Base-by-base conservation (phyloP, 2,113 vertebrate genomes). In the Canis aureus region DNA sequence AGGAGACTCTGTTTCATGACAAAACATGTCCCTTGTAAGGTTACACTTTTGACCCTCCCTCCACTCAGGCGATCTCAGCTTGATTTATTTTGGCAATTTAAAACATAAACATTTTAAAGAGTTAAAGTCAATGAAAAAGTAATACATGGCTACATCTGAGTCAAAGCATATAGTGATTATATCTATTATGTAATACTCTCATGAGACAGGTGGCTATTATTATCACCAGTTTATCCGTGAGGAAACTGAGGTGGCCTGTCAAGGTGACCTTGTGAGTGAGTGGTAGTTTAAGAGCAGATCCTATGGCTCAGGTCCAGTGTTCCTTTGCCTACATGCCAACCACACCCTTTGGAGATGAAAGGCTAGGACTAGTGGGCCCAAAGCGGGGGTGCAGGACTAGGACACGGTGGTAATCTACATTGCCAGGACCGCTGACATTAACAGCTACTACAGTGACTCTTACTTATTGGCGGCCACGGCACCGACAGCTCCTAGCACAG, bases 391-490 rank as follows among this genome's bases (percentile, higher is more conserved):
- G 25, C 9, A 32, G 57, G 27, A 49, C 9, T 13, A 32, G 67
- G 27, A 81, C 9, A 12, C 19, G 1, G 29, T 3, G 29, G 32
- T 11, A 20, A 20, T 22, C 17, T 22, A 5, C 10, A 10, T 19
- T 4, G 2, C 19, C 2, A 1, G 53, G 57, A 8, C 11, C 4
- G 32, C 22, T 27, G 38, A 64, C 27, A 9, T 11, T 11, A 22
- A 20, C 9, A 12, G 55, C 11, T 17, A 32, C 62, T 57, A 57
- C 38, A 0, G 35, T 0, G 0, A 29, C 53, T 43, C 98, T 99
- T 97, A 99, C 99, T 99, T 99, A 95, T 98, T 98, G 51, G 99
- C 99, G 19, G 99, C 99, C 85, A 99, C 98, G 2, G 99, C 99
- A 38, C 98, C 98, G 79, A 99, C 97, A 32, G 97, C 96, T 17